Conservation (phyloP, 2,797 vertebrate species). For the Eulemur coronatus region DNA sequence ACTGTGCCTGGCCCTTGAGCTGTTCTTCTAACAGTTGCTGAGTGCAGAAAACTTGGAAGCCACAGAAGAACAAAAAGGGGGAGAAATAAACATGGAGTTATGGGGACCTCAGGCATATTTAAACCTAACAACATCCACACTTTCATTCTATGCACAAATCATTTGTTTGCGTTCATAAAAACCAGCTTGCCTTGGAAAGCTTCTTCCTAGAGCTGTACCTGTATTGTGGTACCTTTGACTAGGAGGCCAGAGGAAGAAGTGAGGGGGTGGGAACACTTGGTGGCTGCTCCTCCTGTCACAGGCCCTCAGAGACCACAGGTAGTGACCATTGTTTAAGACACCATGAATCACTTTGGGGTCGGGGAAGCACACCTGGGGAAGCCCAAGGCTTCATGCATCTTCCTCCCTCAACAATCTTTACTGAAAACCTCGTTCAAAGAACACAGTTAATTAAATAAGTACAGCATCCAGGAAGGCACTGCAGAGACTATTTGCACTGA, state of each 20-base stretch:
- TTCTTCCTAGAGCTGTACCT: neutral
- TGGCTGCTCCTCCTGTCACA: neutral
- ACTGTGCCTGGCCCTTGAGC: neutral
- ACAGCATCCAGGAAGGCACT: neutral
- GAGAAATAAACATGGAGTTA: neutral
- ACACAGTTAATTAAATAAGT: neutral
- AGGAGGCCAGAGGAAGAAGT: neutral
- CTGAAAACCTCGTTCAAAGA: neutral
- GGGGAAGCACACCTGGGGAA: neutral
- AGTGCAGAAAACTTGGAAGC: neutral
- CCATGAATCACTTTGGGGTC: neutral
- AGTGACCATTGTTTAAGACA: neutral
- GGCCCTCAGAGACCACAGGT: neutral
- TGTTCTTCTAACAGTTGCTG: neutral
- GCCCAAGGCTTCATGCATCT: neutral
- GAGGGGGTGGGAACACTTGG: neutral
- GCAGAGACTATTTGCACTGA: neutral
- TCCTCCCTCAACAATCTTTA: neutral
- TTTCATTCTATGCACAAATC: neutral
- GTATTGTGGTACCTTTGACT: neutral
- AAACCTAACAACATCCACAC: neutral
- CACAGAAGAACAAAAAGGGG: neutral
- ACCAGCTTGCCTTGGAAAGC: neutral
- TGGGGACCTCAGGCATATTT: neutral
- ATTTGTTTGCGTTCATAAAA: slow-evolving; percentile 39